Evolutionary conservation across 2,113 vertebrate genomes (phyloP), one percentile per base, ranked within the genome.

Genomic region (Myrmecobius fasciatus): DNA sequence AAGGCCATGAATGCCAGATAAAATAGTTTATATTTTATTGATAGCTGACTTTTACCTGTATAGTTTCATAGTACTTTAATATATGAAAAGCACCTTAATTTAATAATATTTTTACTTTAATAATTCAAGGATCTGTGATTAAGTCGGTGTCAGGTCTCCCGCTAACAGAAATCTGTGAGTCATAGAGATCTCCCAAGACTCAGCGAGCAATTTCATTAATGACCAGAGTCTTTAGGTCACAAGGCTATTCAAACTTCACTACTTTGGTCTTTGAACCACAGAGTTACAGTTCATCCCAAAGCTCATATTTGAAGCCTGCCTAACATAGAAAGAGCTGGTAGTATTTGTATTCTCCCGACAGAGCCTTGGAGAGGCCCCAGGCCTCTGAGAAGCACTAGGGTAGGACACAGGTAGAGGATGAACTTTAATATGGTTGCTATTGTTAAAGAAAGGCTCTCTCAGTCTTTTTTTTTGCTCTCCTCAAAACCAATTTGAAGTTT

Each of bases 401-500:
- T 24, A 83, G 6, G 36, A n/a, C 67, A 75, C 6, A 3, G 17
- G 36, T 75, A 14, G 17, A 75, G 17, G 67, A 83, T n/a, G 67
- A 43, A 43, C n/a, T 83, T 43, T 94, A 92, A 53, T 89, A 75
- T 12, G 25, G 20, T 47, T 92, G 93, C 89, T 91, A 92, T 92
- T 93, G 56, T 47, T 93, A 43, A 31, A 93, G 24, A 52, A 2
- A 83, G 4, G 22, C 47, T 90, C 26, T 90, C 26, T 46, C 53
- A 75, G 53, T 51, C 67, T 93, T 75, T 75, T 7, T 22, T n/a
- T 93, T 20, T 75, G 52, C 49, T 94, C 11, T 92, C 36, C 91
- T 20, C 75, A 93, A 93, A 93, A 20, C 1, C 90, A 25, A 93
- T 90, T 93, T 49, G 22, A 93, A 93, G 36, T 91, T 93, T 4